Conservation (phyloP, 2,888 invertebrate genomes). For the Lordiphosa fenestrarum region DNA sequence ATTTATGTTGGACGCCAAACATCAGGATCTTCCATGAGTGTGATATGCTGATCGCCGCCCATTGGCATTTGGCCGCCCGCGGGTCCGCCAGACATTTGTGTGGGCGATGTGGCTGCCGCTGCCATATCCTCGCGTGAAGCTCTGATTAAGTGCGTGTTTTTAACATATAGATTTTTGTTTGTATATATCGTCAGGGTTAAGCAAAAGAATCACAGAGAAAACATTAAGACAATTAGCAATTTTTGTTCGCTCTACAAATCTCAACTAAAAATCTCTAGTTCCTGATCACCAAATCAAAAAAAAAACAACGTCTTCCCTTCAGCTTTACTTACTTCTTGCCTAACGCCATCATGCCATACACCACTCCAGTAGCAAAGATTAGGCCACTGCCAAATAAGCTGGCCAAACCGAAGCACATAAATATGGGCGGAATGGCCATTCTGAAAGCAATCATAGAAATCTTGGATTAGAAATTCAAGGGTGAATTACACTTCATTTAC, state of each 20-base stretch:
- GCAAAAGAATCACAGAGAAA: conserved; percentile 45
- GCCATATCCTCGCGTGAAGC: conserved; percentile 92
- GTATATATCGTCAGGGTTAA: no score
- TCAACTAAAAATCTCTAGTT: conserved; percentile 1
- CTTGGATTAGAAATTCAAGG: background rate
- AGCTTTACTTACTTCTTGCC: conserved; percentile 92
- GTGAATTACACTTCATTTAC: conserved; percentile 61
- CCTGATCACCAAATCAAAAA: conserved; percentile 27
- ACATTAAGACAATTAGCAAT: conserved; percentile 53
- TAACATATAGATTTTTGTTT: background rate
- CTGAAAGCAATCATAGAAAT: conserved; percentile 81
- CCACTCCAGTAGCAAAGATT: conserved; percentile 92
- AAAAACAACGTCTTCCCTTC: background rate
- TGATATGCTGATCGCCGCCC: conserved; percentile 85
- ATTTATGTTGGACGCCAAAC: conserved; percentile 96
- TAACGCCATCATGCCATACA: conserved; percentile 96
- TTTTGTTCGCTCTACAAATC: conserved; percentile 6
- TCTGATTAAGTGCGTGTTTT: conserved; percentile 80
- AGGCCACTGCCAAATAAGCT: conserved; percentile 93
- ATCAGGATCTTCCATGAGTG: conserved; percentile 95
- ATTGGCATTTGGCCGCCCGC: conserved; percentile 79
- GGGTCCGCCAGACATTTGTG: conserved; percentile 84
- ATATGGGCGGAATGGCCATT: conserved; percentile 88
- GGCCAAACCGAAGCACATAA: conserved; percentile 87
- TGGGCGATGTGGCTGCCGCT: conserved; percentile 87